Percentiles rank a stretch among this genome's conserved stretches.
Conservation (phyloP, 2,888 invertebrate genomes). For the Phortica magna region DNA sequence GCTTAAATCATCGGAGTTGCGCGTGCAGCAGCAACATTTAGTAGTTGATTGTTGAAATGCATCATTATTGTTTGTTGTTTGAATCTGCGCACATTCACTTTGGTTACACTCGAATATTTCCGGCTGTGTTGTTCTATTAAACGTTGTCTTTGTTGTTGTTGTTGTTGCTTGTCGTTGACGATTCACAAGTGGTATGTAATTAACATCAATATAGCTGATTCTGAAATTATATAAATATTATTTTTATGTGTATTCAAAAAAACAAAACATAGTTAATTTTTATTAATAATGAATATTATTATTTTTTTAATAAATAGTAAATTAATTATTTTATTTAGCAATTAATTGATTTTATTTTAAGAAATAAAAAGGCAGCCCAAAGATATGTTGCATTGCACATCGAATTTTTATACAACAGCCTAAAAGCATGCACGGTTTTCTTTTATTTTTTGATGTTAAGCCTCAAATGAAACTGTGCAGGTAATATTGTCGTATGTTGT, state of each 20-base stretch:
- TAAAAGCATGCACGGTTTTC: slow-evolving; percentile 51
- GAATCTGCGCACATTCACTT: background rate
- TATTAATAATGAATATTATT: too few species aligned
- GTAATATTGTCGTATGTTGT: too few species aligned
- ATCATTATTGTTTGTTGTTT: background rate
- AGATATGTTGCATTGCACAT: slow-evolving; percentile 11
- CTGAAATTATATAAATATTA: slow-evolving; percentile 41
- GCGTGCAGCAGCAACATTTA: slow-evolving; percentile 58
- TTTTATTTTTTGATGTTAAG: background rate
- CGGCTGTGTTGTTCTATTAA: background rate
- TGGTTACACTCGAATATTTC: background rate
- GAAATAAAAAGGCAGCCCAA: background rate
- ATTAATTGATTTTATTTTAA: too few species aligned
- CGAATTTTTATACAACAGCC: slow-evolving; percentile 38
- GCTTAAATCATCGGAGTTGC: slow-evolving; percentile 45
- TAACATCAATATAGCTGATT: slow-evolving; percentile 50
- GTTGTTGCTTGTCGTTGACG: slow-evolving; percentile 32
- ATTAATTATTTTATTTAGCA: background rate
- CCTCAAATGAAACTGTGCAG: too few species aligned
- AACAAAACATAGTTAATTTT: background rate
- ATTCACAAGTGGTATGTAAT: slow-evolving; percentile 47
- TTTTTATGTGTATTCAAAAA: background rate
- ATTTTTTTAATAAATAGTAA: background rate
- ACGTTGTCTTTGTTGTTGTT: background rate
- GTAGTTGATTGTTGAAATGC: slow-evolving; percentile 29